These are phyloP conservation scores for Zaprionus camerounensis DNA, from an alignment of 1,140 invertebrate species.

Conservation along the genomic window DNA sequence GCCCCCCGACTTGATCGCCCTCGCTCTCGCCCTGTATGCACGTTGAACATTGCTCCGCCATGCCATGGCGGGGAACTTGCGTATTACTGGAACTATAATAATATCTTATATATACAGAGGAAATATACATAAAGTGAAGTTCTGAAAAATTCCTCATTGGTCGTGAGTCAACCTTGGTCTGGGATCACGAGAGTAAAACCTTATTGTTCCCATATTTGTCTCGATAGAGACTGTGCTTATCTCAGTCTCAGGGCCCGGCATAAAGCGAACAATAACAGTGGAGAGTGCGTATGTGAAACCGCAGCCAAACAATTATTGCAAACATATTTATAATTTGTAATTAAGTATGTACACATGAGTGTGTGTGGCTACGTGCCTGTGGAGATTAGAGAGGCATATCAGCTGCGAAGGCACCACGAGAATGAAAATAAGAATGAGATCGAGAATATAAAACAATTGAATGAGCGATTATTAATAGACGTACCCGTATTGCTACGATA, in stretches of 20 bases:
- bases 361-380: not conserved
- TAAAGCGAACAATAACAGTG: constrained; percentile 8
- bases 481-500: not conserved
- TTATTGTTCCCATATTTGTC: not conserved
- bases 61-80: constrained; percentile 8
- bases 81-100: constrained; percentile 23
- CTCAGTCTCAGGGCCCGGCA: constrained; percentile 2
- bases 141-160: constrained; percentile 9
- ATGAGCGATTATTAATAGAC: not conserved
- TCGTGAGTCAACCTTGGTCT: constrained; percentile 16
- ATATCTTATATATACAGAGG: not conserved
- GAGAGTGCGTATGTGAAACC: not conserved
- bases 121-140: not conserved
- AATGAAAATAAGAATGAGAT: constrained; percentile 9
- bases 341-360: not conserved
- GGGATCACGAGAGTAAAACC: constrained; percentile 5
- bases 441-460: constrained; percentile 1
- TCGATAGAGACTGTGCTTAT: constrained; percentile 16
- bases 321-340: constrained; percentile 53
- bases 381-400: constrained; percentile 66
- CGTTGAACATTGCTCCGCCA: not conserved
- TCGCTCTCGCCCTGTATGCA: not conserved
- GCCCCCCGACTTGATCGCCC: not conserved
- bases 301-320: not conserved
- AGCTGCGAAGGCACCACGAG: constrained; percentile 27